A percentile compares a stretch with the other conserved stretches of the same genome.
These are phyloP conservation scores for Drosophila differens DNA, from an alignment of 2,888 invertebrate genomes.

Conservation along the genomic window DNA sequence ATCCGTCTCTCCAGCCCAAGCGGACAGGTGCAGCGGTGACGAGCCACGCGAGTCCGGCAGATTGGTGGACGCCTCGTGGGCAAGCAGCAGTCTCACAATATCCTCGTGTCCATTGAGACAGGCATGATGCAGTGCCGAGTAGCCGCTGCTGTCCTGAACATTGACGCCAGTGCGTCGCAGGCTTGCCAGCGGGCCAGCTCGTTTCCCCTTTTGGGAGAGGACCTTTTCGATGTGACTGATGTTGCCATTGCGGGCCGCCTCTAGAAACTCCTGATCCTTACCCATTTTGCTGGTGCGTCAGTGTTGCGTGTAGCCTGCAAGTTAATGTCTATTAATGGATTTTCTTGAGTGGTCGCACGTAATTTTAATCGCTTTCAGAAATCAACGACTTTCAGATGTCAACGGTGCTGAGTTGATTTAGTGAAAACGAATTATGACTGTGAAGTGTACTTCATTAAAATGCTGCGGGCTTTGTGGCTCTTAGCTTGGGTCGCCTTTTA, in stretches of 20 bases:
- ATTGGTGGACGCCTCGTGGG: constrained; percentile 93
- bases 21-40: constrained; percentile 96
- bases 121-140: constrained; percentile 97
- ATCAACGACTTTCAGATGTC: constrained; percentile 7
- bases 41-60: constrained; percentile 95
- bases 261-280: constrained; percentile 98
- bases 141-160: constrained; percentile 96
- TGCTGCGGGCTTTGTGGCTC: constrained; percentile 60
- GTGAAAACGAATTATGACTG: constrained; percentile 72
- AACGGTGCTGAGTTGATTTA: constrained; percentile 50
- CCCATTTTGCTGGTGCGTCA: constrained; percentile 88
- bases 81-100: constrained; percentile 92
- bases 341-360: constrained; percentile 25
- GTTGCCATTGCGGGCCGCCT: constrained; percentile 97
- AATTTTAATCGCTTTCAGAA: constrained; percentile 50
- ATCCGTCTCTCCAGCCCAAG: constrained; percentile 96
- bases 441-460: constrained; percentile 76
- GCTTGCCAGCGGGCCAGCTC: constrained; percentile 97
- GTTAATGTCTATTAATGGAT: constrained; percentile 57
- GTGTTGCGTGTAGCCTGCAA: constrained; percentile 17
- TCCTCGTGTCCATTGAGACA: constrained; percentile 97
- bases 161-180: constrained; percentile 95
- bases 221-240: constrained; percentile 95
- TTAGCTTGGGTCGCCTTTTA: constrained; percentile 60
- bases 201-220: constrained; percentile 93